A percentile compares a stretch with the other conserved stretches of the same genome.
Evolutionary conservation across 92 coral and sea anemone species (phyloP).

Genomic region (Porites lobata): DNA sequence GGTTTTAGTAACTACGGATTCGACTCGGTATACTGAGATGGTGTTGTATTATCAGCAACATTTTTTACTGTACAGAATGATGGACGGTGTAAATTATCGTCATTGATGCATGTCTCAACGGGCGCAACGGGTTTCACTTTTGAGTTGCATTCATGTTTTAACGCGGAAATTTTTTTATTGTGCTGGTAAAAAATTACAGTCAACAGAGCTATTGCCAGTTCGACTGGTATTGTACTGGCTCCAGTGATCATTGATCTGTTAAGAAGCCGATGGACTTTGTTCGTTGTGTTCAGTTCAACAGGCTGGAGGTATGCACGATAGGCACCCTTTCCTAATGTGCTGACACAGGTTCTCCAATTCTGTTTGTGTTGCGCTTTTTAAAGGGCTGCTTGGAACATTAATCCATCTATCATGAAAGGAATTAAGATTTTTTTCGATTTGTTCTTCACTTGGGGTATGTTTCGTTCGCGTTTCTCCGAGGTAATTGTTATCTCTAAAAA

Average conservation of each 20-base stretch:
- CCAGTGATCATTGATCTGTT: conserved; percentile 61
- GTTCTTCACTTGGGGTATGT: conserved; percentile 22
- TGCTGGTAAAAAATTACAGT: conserved; percentile 27
- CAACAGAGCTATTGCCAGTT: conserved; percentile 52
- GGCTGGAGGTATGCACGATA: conserved; percentile 73
- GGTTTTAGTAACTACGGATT: too few species aligned
- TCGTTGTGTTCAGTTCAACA: conserved; percentile 73
- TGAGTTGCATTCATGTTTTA: conserved; percentile 33
- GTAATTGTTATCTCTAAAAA: conserved; percentile 42
- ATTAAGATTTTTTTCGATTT: conserved; percentile 18
- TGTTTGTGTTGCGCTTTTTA: conserved; percentile 9
- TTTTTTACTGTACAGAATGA: too few species aligned
- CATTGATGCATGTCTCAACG: background rate
- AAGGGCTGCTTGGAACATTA: conserved; percentile 56
- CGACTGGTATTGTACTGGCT: conserved; percentile 64
- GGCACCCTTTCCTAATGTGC: conserved; percentile 67
- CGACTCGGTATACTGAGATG: too few species aligned
- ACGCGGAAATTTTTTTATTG: conserved; percentile 28
- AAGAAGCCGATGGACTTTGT: conserved; percentile 56
- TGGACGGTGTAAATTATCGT: background rate
- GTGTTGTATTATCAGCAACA: too few species aligned
- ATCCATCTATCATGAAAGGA: too few species aligned
- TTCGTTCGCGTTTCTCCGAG: conserved; percentile 22
- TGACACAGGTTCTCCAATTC: conserved; percentile 48
- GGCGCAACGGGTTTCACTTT: conserved; percentile 38